Percentiles rank a stretch among this genome's conserved stretches.
phyloP scores from a whole-genome alignment of 2,888 invertebrate species.

The Blomia tropicalis region DNA sequence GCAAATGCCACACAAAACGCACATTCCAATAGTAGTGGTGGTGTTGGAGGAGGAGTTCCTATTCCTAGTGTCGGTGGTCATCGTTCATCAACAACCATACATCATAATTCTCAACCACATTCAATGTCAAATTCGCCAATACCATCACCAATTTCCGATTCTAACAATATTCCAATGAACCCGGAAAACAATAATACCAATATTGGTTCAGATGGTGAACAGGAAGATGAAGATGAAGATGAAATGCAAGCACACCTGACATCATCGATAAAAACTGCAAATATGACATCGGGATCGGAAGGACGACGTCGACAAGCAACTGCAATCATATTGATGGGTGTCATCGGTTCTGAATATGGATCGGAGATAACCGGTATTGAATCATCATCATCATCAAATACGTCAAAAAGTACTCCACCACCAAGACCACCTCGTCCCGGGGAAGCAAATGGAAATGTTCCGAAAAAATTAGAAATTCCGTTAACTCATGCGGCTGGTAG shows the following conservation, averaged over 20 bases:
- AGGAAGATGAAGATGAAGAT: conserved; percentile 26
- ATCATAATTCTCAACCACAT: background rate
- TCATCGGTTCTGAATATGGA: conserved; percentile 95
- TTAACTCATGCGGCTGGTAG: conserved; percentile 45
- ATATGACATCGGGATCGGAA: conserved; percentile 38
- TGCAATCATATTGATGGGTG: conserved; percentile 85
- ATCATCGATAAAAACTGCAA: conserved; percentile 49
- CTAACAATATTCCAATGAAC: background rate
- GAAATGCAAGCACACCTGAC: conserved; percentile 8
- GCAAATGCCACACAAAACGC: too few relatives aligned
- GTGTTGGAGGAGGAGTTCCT: background rate
- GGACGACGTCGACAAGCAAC: conserved; percentile 87
- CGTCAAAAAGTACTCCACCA: conserved; percentile 29
- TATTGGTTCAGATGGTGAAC: conserved; percentile 25
- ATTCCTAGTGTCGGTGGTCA: background rate
- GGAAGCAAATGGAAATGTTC: background rate
- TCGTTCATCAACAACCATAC: background rate
- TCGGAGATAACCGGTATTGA: conserved; percentile 54
- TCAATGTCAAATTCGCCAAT: conserved; percentile 6
- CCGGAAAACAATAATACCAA: background rate
- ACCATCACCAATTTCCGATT: conserved; percentile 7
- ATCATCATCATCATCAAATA: conserved; percentile 32
- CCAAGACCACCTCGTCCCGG: background rate
- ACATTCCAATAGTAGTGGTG: too few relatives aligned
- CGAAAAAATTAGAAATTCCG: conserved; percentile 19